A percentile compares a stretch with the other conserved stretches of the same genome.
Conservation (phyloP, 2,797 vertebrate species). For the Enoplosus armatus region DNA sequence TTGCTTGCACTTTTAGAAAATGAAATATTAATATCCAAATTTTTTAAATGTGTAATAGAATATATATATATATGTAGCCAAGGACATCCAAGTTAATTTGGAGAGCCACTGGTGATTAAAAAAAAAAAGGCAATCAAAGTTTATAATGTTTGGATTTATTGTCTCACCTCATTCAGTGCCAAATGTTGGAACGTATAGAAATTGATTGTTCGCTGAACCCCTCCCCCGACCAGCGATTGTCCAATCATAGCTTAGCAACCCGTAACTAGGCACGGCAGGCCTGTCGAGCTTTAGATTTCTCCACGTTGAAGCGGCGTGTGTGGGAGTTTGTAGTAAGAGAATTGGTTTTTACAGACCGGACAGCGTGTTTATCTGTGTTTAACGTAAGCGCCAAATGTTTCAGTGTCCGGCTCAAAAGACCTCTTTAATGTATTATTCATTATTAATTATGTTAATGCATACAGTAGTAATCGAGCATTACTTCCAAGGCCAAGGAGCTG, state of each 20-base stretch:
- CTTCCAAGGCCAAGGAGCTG: neutral
- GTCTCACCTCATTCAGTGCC: constrained; percentile 55
- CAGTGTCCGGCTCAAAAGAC: neutral
- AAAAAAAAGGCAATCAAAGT: constrained; percentile 40
- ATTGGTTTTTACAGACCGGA: no score
- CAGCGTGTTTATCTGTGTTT: neutral
- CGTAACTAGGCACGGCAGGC: neutral
- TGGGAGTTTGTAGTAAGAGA: neutral
- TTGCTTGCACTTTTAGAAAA: constrained; percentile 73
- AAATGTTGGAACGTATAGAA: constrained; percentile 34
- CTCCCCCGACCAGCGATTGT: neutral
- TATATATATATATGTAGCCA: constrained; percentile 1
- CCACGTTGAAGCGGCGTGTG: neutral
- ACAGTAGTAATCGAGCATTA: neutral
- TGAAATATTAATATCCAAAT: constrained; percentile 25
- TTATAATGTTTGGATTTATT: constrained; percentile 3
- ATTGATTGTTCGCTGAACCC: constrained; percentile 1
- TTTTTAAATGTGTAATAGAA: constrained; percentile 18
- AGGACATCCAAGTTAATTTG: constrained; percentile 22
- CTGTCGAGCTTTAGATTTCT: neutral
- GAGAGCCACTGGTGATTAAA: constrained; percentile 5
- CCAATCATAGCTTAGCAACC: constrained; percentile 3
- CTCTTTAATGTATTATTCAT: no score
- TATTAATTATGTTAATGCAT: no score
- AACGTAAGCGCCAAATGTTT: neutral